Base-by-base conservation (phyloP, 1,140 invertebrate species). In the Ostrea edulis region DNA sequence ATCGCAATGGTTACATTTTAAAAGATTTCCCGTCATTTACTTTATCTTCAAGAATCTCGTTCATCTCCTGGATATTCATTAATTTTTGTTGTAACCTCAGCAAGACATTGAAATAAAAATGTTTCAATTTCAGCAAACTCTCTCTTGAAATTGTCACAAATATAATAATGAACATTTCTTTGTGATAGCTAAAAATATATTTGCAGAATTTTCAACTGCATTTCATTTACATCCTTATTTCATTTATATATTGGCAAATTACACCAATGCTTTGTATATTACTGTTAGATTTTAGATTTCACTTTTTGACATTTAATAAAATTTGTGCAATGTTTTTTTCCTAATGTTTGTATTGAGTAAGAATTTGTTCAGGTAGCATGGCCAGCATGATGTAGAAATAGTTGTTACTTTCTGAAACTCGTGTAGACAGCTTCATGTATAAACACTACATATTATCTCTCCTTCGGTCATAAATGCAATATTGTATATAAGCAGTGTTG, bases 301-400 rank as follows among this genome's bases (percentile, higher is more conserved):
- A 77, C 68, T 77, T 77, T 77, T 62, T 62, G n/a, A 62, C 55
- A 62, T 62, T 77, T 35, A 25, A 77, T 35, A 77, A 29, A 77
- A 77, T 77, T 77, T 77, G 68, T 77, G 68, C 68, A 77, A 77
- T 77, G 68, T 77, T 77, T 77, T 71, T 35, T 62, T 62, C 29
- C 58, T 62, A 62, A 62, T 77, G 11, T 77, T 77, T 68, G 4
- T 68, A 12, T 8, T 54, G 1, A 68, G 11, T 68, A 77, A 25
- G 29, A 44, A 12, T 77, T 17, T 77, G 29, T 77, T 77, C 14
- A 14, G 5, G 29, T 29, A 77, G 68, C 68, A 77, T 77, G 68
- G 22, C 35, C 68, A 77, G 22, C 68, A 77, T 77, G 68, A 29
- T 77, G 68, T 77, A 77, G 68, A 77, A 35, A 77, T 25, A 77